Evolutionary conservation across 2,888 invertebrate species (phyloP).

Genomic region (Sericinus montela): DNA sequence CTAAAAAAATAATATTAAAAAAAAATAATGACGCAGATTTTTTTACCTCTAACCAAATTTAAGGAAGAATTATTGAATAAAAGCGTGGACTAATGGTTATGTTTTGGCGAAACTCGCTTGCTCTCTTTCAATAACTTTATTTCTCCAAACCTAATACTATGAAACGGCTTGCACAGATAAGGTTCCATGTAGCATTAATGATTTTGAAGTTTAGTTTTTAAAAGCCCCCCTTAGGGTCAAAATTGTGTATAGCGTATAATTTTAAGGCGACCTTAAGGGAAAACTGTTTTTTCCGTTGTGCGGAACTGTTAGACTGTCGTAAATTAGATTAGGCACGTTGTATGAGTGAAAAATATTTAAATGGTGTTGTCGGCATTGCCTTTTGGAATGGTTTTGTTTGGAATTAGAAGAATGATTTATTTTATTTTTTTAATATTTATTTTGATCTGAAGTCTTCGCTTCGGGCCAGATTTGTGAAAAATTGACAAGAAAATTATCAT

Average conservation of each 20-base stretch:
- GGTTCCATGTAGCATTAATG: conserved; percentile 66
- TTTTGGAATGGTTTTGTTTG: conserved; percentile 24
- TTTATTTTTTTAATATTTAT: not conserved
- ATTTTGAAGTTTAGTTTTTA: conserved; percentile 43
- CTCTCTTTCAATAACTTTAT: conserved; percentile 35
- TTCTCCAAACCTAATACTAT: not conserved
- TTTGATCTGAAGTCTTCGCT: not conserved
- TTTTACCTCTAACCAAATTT: not conserved
- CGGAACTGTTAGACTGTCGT: conserved; percentile 77
- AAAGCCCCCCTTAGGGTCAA: conserved; percentile 42
- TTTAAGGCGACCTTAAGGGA: conserved; percentile 60
- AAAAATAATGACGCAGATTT: not conserved
- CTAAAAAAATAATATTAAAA: conserved; percentile 2
- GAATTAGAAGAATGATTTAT: not conserved
- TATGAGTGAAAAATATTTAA: conserved; percentile 51
- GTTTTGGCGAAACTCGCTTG: conserved; percentile 31
- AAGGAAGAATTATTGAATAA: conserved; percentile 11
- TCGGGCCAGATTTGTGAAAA: too few relatives aligned
- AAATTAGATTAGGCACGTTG: conserved; percentile 67
- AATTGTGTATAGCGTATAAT: conserved; percentile 54
- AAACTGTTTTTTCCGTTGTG: conserved; percentile 74
- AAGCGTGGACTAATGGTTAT: conserved; percentile 22
- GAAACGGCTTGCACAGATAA: conserved; percentile 59
- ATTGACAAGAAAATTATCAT: too few relatives aligned
- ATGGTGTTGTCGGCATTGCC: conserved; percentile 47